Base-by-base conservation (phyloP, 2,113 vertebrate genomes). In the Cheilinus undulatus region DNA sequence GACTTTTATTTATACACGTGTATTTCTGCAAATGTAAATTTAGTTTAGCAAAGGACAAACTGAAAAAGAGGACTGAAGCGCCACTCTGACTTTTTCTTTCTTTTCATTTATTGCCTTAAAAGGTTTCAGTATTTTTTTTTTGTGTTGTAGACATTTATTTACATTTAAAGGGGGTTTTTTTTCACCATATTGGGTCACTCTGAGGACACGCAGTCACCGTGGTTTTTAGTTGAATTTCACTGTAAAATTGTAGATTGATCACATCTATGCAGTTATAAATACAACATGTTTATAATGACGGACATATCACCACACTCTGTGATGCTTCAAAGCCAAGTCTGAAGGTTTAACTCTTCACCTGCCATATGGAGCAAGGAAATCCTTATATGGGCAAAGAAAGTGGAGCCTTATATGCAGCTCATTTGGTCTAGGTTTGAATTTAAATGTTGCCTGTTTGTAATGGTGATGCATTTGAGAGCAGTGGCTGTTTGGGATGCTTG, bases 1-100 rank as follows among this genome's bases (percentile, higher is more conserved):
- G 93, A 89, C 89, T 95, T 93, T 89, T 87, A 96, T 95, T 96
- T 95, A 95, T 86, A 91, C n/a, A 85, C 76, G 93, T 92, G 87
- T 85, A 82, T 88, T 90, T 90, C 91, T 90, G 88, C 85, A 83
- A 88, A 77, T 91, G 78, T 89, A 61, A 49, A 77, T 88, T 86
- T 94, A 90, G 89, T 88, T 91, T 86, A 56, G 93, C 86, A 80
- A 89, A 71, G 90, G 90, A 92, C 91, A 90, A 54, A 71, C 49
- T 34, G 42, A 62, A 86, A 66, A 80, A 32, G 20, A 65, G 70
- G 73, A 66, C 73, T 54, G 65, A 72, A 72, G 73, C 61, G 36
- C 50, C 46, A 17, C 60, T 62, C 9, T 24, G 8, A 17, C 40
- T 42, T 19, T 23, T 51, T n/a, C 34, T 52, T 70, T 46, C 15